Percentiles rank a stretch among this genome's conserved stretches.
Evolutionary conservation across 2,113 vertebrate species (phyloP).

Genomic region (Rhabdomys dilectus): DNA sequence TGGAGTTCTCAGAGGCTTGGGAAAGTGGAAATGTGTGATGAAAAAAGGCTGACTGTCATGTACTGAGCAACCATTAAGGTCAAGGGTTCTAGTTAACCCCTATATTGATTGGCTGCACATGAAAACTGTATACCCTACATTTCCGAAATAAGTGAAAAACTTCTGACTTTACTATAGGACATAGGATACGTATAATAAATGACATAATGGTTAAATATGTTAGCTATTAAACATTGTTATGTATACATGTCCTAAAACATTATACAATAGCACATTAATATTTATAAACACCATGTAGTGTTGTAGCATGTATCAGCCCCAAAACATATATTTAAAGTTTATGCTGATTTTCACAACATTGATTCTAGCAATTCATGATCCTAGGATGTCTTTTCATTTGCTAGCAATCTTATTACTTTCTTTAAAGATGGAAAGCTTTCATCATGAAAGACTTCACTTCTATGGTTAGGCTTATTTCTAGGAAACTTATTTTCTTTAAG

Average conservation of each 20-base stretch:
- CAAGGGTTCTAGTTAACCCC: fast-evolving
- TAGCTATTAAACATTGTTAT: neutral
- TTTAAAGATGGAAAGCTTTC: neutral
- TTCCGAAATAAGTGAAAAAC: neutral
- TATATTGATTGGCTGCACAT: fast-evolving
- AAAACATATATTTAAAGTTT: neutral
- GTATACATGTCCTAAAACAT: neutral
- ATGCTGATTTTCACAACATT: neutral
- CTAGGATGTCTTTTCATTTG: neutral
- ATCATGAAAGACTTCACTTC: neutral
- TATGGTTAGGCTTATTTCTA: neutral
- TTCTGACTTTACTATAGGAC: neutral
- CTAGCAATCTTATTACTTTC: neutral
- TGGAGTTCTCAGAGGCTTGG: neutral
- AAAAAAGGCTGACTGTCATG: too few species aligned
- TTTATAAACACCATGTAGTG: neutral
- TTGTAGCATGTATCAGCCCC: neutral
- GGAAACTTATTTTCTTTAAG: neutral
- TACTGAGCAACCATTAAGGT: neutral
- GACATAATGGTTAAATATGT: neutral
- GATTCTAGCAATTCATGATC: neutral
- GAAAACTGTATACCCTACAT: neutral
- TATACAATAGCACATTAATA: neutral
- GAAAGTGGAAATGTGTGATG: fast-evolving
- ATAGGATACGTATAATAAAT: neutral